Evolutionary conservation across 2,888 invertebrate genomes (phyloP).

Genomic region (Tyria jacobaeae): DNA sequence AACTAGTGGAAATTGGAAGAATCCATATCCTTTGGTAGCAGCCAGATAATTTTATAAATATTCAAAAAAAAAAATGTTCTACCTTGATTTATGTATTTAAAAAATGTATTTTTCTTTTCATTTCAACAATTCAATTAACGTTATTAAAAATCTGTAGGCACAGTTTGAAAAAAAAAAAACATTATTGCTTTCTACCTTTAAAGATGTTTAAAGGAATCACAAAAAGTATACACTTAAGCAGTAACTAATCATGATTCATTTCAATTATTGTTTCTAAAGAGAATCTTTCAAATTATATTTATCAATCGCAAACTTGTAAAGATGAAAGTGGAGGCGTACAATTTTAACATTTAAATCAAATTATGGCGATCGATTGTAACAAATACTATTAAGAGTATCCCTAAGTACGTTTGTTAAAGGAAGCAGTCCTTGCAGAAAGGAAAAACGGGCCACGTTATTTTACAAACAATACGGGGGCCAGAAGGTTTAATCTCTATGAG

Average conservation of each 20-base stretch:
- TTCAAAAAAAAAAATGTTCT: no score
- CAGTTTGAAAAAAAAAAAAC: background rate
- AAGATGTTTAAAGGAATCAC: background rate
- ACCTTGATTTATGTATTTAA: no score
- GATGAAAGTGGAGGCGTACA: constrained; percentile 16
- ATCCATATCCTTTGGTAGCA: background rate
- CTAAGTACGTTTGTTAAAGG: constrained; percentile 53
- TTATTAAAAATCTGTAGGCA: no score
- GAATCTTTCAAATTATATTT: constrained; percentile 16
- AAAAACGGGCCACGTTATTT: constrained; percentile 62
- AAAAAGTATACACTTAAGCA: background rate
- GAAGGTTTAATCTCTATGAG: constrained; percentile 76
- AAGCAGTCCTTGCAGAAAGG: constrained; percentile 56
- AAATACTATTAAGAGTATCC: constrained; percentile 56
- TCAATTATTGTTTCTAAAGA: constrained; percentile 28
- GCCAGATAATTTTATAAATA: no score
- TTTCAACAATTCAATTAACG: no score
- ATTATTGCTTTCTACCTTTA: background rate
- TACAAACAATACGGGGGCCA: constrained; percentile 67
- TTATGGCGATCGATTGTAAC: constrained; percentile 54
- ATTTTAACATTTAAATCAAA: constrained; percentile 41
- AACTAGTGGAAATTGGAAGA: no score
- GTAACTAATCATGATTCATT: background rate
- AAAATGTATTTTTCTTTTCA: no score
- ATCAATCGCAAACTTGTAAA: constrained; percentile 12